Evolutionary conservation across 2,888 invertebrate genomes (phyloP).

Genomic region (Pammene aurita): DNA sequence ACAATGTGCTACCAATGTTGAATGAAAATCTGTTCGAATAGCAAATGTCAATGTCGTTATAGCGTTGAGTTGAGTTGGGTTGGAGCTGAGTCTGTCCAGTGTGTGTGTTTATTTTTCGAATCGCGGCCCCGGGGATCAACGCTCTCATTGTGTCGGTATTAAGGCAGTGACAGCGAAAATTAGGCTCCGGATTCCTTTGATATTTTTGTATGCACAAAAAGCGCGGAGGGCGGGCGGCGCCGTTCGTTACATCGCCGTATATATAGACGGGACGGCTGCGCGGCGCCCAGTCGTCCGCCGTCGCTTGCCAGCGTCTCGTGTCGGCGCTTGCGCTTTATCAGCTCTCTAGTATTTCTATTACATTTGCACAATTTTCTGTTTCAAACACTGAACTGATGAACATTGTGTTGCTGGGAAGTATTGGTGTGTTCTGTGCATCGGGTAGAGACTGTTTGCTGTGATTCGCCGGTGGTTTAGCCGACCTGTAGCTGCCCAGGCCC

Average conservation of each 20-base stretch:
- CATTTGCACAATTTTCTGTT: conserved; percentile 25
- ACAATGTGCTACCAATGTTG: too few species aligned
- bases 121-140: conserved; percentile 80
- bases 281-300: conserved; percentile 74
- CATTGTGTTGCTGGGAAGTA: conserved; percentile 28
- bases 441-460: conserved; percentile 27
- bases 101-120: too few species aligned
- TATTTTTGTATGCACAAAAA: conserved; percentile 77
- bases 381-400: conserved; percentile 8
- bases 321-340: conserved; percentile 42
- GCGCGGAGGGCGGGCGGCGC: conserved; percentile 70
- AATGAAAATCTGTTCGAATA: too few species aligned
- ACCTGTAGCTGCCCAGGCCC: conserved; percentile 37
- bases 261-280: conserved; percentile 69
- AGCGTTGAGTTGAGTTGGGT: too few species aligned
- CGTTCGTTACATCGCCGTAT: conserved; percentile 55
- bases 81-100: too few species aligned
- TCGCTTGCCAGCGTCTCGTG: conserved; percentile 57
- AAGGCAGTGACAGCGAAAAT: conserved; percentile 78
- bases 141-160: conserved; percentile 76
- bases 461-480: conserved; percentile 33
- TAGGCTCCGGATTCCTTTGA: conserved; percentile 77
- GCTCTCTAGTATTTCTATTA: conserved; percentile 30
- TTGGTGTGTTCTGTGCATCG: conserved; percentile 38
- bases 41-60: too few species aligned